Base-by-base conservation (phyloP, 2,888 invertebrate species). In the Odontothrips loti region DNA sequence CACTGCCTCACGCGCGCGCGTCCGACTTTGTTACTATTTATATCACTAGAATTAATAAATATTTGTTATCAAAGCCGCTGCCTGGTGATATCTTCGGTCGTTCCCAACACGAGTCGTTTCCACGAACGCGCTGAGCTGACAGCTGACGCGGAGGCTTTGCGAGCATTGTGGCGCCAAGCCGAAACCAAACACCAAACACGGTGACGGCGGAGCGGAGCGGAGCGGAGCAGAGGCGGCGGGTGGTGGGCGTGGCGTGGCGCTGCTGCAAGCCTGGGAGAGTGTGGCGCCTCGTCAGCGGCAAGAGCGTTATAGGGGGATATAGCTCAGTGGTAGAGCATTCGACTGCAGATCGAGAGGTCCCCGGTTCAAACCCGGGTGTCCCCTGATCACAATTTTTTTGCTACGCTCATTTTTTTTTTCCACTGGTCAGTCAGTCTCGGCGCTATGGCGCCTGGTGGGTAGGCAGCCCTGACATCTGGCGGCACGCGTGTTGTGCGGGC, bases 291-390 rank as follows among this genome's bases (percentile, higher is more conserved):
- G 6, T 43, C 51, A 51, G 20, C 58, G 17, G n/a, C 58, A 6
- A 11, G 6, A 51, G 6, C 51, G 20, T 20, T 3, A 9, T 63
- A 2, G 6, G 68, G 68, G 68, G 68, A 75, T 75, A 75, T 75
- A 75, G 68, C 68, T 75, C 68, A 75, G 68, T 75, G 68, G 68
- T 75, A 75, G 68, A 75, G 68, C 68, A 75, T 75, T 75, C 68
- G 68, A 75, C 68, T 75, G 68, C 68, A 75, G 68, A 75, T 75
- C 68, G 68, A 75, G 68, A 75, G 68, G 68, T 75, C 68, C 68
- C 68, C 68, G 68, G 68, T 75, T 75, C 68, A 75, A 75, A 75
- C 68, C 68, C 68, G 68, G 68, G 68, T 75, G 68, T 75, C 68
- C 68, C 68, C 68, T 75, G 23, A 4, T 0, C 23, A 1, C 17